Base-by-base conservation (phyloP, 2,888 invertebrate species). In the Cabera pusaria region DNA sequence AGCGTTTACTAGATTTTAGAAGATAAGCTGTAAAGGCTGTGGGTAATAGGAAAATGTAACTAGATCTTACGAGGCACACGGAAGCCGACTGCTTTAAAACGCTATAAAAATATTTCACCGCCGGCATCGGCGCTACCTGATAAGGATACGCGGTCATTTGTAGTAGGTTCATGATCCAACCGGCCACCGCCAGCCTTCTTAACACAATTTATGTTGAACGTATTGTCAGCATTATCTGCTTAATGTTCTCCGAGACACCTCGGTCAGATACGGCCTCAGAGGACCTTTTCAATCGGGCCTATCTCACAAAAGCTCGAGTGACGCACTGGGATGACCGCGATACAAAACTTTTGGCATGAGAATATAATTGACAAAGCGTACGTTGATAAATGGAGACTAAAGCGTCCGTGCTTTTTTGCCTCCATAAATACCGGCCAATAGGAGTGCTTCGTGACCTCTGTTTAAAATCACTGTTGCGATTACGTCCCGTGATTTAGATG, bases 41-140 rank as follows among this genome's bases (percentile, higher is more conserved):
- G 63, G 56, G 59, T 79, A 72, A 71, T 71, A 73, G 68, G 69
- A 68, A 72, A 71, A 71, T 67, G 80, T 80, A 77, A 82, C 74
- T 68, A 70, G 74, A 80, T 75, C 75, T 66, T 60, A 51, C 62
- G 68, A 71, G 66, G 71, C 69, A 73, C 68, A 65, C 81, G 74
- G 82, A 80, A 83, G 84, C 79, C 73, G 70, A 36, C 71, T 72
- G 68, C 64, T 65, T 74, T 69, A 54, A 72, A 74, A 72, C 61
- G 65, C 74, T 72, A 82, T 84, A 82, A 84, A 85, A 82, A 83
- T 84, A 81, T 78, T 84, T 84, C 76, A 84, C 75, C 61, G 70
- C 69, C 63, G 71, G 70, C 72, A 69, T 71, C 74, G 65, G 61
- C 52, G 80, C 83, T 86, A 84, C 83, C 80, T 82, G 84, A 84